Conservation (phyloP, 2,888 invertebrate species). For the Disparrhopalites patrizii region DNA sequence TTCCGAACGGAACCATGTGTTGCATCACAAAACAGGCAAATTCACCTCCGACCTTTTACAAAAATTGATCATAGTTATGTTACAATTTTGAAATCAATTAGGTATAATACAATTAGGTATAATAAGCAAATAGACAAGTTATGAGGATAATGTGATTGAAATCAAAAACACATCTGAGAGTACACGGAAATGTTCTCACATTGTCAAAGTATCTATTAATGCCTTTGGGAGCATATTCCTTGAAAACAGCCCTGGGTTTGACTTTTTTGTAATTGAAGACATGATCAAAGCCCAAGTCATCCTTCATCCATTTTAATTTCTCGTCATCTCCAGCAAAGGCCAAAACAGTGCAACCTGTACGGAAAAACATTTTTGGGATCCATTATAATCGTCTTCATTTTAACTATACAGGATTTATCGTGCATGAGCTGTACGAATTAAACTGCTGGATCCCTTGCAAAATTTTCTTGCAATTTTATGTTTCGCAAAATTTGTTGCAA, state of each 20-base stretch:
- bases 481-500: no score
- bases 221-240: slow-evolving; percentile 60
- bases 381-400: no score
- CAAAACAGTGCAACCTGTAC: slow-evolving; percentile 62
- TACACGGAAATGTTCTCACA: slow-evolving; percentile 54
- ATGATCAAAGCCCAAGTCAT: slow-evolving; percentile 62
- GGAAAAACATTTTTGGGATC: not conserved
- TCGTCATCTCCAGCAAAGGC: slow-evolving; percentile 68
- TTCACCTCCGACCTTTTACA: slow-evolving; percentile 63
- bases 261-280: slow-evolving; percentile 69
- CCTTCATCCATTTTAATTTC: slow-evolving; percentile 65
- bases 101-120: no score
- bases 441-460: no score
- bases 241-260: slow-evolving; percentile 47
- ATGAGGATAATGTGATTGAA: not conserved
- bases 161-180: not conserved
- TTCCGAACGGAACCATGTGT: slow-evolving; percentile 61
- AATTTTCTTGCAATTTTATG: no score
- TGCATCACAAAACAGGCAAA: slow-evolving; percentile 59
- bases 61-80: slow-evolving; percentile 59
- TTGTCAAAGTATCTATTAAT: slow-evolving; percentile 75
- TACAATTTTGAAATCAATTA: slow-evolving; percentile 61
- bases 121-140: not conserved
- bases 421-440: no score
- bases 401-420: no score